Evolutionary conservation across 2,797 vertebrate genomes (phyloP), one percentile per base, ranked within the genome.

Genomic region (Ctenopoma kingsleyae): DNA sequence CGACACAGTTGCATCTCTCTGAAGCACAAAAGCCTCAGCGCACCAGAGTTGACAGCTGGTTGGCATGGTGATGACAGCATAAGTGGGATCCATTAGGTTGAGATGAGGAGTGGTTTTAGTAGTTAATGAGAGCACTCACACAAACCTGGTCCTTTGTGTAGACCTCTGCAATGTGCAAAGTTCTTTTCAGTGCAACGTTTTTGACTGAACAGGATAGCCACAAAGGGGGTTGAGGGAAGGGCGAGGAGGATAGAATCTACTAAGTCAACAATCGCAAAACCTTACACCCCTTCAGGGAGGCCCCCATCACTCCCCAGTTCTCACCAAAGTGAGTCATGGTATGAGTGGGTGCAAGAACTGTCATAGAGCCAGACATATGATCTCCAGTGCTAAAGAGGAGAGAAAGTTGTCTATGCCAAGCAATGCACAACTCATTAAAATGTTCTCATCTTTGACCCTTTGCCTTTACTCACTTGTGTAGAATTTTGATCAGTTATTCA

Each of bases 51-150:
- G 89, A 90, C 89, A 90, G 90, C 84, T 81, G 90, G 87, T 90
- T 90, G 92, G 91, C 90, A 92, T 89, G 86, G 91, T 58, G 93
- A 90, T 93, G 95, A 94, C 91, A 93, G 80, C 79, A 86, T 92
- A 94, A 95, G 88, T 94, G 90, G 89, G 67, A 62, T 75, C 85
- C 87, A 89, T 85, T 91, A 89, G 81, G 81, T 63, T 44, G 75
- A 84, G 86, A 90, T 80, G 88, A 83, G 74, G 74, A 81, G 79
- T 30, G 27, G 80, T 71, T 84, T 76, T 71, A 40, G 82, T 54
- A 61, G 82, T 90, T 89, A 91, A 91, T 86, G 86, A 90, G 89
- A 81, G 88, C 77, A 69, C 82, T 90, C 78, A 78, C 85, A 92
- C 87, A 89, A 80, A 90, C 78, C 85, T 69, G 67, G 74, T 55